These are phyloP conservation scores for Columba livia DNA, from an alignment of 2,113 vertebrate genomes.

Conservation along the genomic window DNA sequence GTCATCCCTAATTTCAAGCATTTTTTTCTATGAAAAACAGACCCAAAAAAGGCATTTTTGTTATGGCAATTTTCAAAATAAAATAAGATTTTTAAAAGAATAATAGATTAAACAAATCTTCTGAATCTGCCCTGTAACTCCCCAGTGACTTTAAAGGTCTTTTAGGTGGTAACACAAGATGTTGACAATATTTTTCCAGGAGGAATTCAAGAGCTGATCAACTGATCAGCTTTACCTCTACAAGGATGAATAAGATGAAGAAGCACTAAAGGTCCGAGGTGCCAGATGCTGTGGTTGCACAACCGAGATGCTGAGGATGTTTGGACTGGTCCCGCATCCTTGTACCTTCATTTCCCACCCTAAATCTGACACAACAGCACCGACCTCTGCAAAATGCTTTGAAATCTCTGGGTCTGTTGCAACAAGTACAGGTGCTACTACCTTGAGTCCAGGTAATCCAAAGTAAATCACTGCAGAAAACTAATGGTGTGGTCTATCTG, in stretches of 20 bases:
- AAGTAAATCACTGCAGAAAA: neutral
- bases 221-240: neutral
- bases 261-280: neutral
- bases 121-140: neutral
- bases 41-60: neutral
- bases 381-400: neutral
- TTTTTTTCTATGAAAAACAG: neutral
- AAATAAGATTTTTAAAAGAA: neutral
- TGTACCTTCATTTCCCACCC: neutral
- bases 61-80: neutral
- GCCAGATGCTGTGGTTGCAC: neutral
- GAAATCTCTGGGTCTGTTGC: neutral
- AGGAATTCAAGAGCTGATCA: neutral
- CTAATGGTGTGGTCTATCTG: neutral
- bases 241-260: neutral
- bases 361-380: neutral
- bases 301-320: neutral
- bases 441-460: neutral
- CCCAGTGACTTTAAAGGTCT: neutral
- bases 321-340: neutral
- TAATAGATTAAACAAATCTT: neutral
- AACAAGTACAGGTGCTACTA: neutral
- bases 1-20: neutral
- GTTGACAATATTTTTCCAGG: neutral
- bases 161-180: neutral